Percentiles rank a stretch among this genome's conserved stretches.
These are phyloP conservation scores for Propithecus coquereli DNA, from an alignment of 2,113 vertebrate genomes.

Conservation along the genomic window DNA sequence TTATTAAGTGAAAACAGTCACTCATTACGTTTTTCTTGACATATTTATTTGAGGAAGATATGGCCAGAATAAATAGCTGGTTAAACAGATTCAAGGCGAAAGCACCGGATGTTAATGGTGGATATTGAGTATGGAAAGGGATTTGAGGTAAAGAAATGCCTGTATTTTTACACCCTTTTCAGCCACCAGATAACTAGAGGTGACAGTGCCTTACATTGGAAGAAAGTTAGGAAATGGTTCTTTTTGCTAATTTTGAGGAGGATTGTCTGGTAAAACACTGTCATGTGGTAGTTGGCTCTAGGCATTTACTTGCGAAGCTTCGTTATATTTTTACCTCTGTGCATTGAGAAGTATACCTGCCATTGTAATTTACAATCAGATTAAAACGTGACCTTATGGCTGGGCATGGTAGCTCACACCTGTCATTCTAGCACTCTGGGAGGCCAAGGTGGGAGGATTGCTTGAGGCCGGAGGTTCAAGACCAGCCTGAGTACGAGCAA, in stretches of 20 bases:
- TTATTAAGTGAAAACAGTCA: neutral
- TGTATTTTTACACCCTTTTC: neutral
- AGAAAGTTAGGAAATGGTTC: neutral
- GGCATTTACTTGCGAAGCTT: neutral
- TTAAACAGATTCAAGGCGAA: neutral
- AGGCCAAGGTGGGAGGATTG: too few relatives aligned
- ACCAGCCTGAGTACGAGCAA: too few relatives aligned
- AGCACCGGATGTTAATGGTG: neutral
- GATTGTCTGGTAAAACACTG: neutral
- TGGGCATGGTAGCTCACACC: too few relatives aligned
- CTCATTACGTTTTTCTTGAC: neutral
- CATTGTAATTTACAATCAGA: neutral
- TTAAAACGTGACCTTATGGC: neutral
- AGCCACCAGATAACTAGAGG: neutral
- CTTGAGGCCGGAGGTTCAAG: too few relatives aligned
- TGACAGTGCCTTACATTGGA: rapidly evolving
- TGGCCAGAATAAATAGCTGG: neutral
- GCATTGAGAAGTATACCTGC: neutral
- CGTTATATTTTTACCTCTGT: neutral
- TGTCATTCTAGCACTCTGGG: too few relatives aligned
- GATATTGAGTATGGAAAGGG: neutral
- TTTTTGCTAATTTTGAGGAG: neutral
- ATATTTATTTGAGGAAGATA: neutral
- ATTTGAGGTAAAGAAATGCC: neutral
- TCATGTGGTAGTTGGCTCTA: neutral